These are phyloP conservation scores for Heliconius ethilla DNA, from an alignment of 2,888 invertebrate genomes.

Conservation along the genomic window DNA sequence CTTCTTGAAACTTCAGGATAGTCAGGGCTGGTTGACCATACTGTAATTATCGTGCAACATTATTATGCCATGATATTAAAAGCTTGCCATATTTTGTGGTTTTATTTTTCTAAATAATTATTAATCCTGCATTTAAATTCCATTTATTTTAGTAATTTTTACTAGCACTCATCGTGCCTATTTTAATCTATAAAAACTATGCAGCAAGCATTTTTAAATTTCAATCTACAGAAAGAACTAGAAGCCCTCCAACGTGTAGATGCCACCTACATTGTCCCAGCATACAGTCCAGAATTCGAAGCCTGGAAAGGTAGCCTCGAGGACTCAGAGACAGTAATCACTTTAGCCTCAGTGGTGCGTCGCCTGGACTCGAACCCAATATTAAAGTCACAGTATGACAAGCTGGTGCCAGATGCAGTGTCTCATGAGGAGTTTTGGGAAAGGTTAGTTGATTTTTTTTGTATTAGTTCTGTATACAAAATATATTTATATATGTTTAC, in stretches of 20 bases:
- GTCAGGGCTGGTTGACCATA: too few relatives aligned
- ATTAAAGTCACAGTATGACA: conserved; percentile 83
- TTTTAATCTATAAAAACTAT: too few relatives aligned
- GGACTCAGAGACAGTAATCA: conserved; percentile 53
- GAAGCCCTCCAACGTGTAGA: conserved; percentile 87
- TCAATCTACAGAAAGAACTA: conserved; percentile 81
- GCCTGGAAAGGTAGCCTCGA: conserved; percentile 73
- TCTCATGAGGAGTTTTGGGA: conserved; percentile 91
- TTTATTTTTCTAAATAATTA: too few relatives aligned
- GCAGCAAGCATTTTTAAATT: too few relatives aligned
- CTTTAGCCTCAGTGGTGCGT: conserved; percentile 53
- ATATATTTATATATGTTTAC: not conserved
- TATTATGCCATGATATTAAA: too few relatives aligned
- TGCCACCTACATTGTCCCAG: conserved; percentile 87
- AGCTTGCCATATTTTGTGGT: too few relatives aligned
- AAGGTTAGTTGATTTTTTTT: conserved; percentile 70
- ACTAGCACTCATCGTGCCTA: too few relatives aligned
- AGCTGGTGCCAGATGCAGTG: conserved; percentile 87
- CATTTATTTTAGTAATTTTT: too few relatives aligned
- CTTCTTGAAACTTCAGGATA: too few relatives aligned
- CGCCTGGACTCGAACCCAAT: conserved; percentile 68
- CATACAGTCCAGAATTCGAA: conserved; percentile 77
- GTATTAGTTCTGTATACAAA: not conserved
- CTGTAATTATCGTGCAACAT: too few relatives aligned
- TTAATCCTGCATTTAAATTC: too few relatives aligned